Evolutionary conservation across 2,888 invertebrate genomes (phyloP).

Genomic region (Platycheirus rosarum): DNA sequence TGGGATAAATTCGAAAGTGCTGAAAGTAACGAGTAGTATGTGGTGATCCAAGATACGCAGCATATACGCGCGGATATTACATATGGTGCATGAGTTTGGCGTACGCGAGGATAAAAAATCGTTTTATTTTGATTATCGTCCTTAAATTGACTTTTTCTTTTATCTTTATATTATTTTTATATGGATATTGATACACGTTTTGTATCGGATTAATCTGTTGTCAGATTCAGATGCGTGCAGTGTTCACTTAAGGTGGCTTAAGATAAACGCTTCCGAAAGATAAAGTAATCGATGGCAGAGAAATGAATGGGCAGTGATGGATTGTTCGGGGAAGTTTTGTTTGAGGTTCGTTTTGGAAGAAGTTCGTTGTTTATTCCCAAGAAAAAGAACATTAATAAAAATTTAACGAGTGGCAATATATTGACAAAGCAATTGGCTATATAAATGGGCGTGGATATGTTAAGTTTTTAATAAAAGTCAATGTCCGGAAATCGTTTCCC

Average conservation of each 20-base stretch:
- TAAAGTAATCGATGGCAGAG: constrained; percentile 29
- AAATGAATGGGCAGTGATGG: constrained; percentile 10
- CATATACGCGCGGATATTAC: constrained; percentile 11
- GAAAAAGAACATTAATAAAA: constrained; percentile 23
- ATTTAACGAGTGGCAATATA: constrained; percentile 25
- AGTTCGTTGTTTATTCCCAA: too few species aligned
- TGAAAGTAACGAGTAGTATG: constrained; percentile 33
- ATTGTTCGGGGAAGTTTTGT: too few species aligned
- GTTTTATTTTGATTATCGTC: constrained; percentile 57
- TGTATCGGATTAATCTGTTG: constrained; percentile 51
- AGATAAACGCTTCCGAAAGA: constrained; percentile 53
- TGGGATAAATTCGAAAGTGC: constrained; percentile 31
- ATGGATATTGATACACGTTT: constrained; percentile 40
- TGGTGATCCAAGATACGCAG: background rate
- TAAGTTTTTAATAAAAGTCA: constrained; percentile 28
- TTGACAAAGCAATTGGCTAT: constrained; percentile 15
- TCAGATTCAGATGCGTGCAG: constrained; percentile 19
- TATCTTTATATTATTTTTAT: constrained; percentile 20
- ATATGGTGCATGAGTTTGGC: background rate
- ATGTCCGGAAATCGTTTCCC: background rate
- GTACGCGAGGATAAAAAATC: constrained; percentile 13
- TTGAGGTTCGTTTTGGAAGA: too few species aligned
- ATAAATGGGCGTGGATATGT: constrained; percentile 25
- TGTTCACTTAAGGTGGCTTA: constrained; percentile 44
- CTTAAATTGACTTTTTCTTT: constrained; percentile 23